Conservation (phyloP, 2,113 vertebrate genomes). For the Dromaius novaehollandiae region DNA sequence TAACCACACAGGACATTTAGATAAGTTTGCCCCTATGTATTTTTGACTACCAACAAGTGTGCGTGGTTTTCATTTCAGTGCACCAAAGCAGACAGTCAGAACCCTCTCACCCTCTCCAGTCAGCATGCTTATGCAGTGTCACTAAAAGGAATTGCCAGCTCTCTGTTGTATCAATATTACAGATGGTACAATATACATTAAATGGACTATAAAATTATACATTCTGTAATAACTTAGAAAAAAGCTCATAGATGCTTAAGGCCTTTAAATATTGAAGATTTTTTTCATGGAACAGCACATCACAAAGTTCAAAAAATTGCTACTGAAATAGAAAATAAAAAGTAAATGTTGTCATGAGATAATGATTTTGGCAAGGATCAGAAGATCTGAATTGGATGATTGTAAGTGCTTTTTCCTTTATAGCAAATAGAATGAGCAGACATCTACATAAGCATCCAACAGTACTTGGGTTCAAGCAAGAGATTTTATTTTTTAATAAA, state of each 20-base stretch:
- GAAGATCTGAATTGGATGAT: not conserved
- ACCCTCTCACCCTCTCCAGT: not conserved
- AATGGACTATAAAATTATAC: conserved; percentile 78
- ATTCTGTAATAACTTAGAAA: conserved; percentile 76
- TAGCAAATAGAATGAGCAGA: conserved; percentile 64
- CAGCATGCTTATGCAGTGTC: conserved; percentile 32
- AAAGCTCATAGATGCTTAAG: conserved; percentile 77
- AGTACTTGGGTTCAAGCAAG: conserved; percentile 67
- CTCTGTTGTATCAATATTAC: conserved; percentile 42
- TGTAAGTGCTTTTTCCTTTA: conserved; percentile 42
- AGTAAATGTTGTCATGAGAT: conserved; percentile 26
- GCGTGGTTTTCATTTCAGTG: conserved; percentile 15
- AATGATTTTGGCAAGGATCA: not conserved
- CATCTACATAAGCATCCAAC: conserved; percentile 74
- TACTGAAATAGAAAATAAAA: conserved; percentile 27
- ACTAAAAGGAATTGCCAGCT: conserved; percentile 24
- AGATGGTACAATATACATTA: conserved; percentile 62
- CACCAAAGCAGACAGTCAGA: conserved; percentile 27
- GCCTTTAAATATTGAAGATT: conserved; percentile 77
- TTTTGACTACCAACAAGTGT: not conserved
- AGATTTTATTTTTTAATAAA: conserved; percentile 57
- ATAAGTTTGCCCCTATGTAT: not conserved
- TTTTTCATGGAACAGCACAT: conserved; percentile 58
- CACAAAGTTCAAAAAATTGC: conserved; percentile 35
- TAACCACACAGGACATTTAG: not conserved